Percentiles rank a stretch among this genome's conserved stretches.
Evolutionary conservation across 2,113 vertebrate species (phyloP).

Genomic region (Colistium nudipinnis): DNA sequence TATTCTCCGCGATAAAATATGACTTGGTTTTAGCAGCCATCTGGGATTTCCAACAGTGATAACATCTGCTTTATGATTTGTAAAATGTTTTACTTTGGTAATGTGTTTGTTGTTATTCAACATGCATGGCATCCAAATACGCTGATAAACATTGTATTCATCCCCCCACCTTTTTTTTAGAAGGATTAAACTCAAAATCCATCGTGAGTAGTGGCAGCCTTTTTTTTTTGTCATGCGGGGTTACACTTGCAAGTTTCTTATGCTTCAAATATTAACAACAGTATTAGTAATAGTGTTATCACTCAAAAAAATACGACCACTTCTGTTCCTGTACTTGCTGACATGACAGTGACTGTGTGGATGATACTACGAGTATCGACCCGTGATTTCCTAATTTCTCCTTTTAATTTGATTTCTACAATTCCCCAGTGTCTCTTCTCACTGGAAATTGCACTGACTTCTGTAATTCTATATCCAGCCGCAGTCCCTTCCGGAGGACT

Average conservation of each 20-base stretch:
- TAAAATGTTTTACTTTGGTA: neutral
- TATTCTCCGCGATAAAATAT: neutral
- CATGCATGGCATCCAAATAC: neutral
- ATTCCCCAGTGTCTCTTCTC: neutral
- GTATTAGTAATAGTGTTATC: too few relatives aligned
- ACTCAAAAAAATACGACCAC: neutral
- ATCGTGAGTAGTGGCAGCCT: neutral
- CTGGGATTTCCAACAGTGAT: neutral
- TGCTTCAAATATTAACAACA: neutral
- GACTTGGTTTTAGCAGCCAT: neutral
- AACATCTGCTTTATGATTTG: neutral
- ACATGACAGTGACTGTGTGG: neutral
- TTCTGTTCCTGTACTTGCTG: conserved; percentile 10
- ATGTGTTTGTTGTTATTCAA: neutral
- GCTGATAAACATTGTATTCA: too few relatives aligned
- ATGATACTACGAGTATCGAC: neutral
- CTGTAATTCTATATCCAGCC: neutral
- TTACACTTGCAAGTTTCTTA: neutral
- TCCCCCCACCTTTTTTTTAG: neutral
- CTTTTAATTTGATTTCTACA: conserved; percentile 10
- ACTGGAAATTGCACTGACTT: neutral
- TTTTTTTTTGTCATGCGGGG: neutral
- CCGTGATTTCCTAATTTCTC: neutral
- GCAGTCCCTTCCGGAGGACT: neutral
- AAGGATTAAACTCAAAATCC: neutral